Conservation (phyloP, 1,140 invertebrate species). For the Drosophila nebulosa region DNA sequence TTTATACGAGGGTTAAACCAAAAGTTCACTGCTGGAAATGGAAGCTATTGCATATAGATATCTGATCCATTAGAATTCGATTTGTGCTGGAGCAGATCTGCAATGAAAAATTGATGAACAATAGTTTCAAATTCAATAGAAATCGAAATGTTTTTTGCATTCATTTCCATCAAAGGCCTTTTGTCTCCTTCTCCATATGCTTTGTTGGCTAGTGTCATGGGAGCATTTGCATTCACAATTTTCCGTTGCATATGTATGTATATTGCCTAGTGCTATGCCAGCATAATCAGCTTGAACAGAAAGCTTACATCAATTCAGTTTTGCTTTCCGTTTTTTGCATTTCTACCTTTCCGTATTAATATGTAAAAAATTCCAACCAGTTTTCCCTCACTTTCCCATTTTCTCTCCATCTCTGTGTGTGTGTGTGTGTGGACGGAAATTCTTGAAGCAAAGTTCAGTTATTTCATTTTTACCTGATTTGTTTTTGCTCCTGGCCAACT, state of each 20-base stretch:
- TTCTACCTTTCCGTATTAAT: constrained; percentile 24
- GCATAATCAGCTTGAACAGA: neutral
- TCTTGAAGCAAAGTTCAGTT: constrained; percentile 52
- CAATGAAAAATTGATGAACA: too few species aligned
- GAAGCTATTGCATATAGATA: too few species aligned
- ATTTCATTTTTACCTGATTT: constrained; percentile 48
- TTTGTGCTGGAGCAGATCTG: too few species aligned
- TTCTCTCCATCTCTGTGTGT: neutral
- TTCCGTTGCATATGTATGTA: neutral
- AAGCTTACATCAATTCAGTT: neutral
- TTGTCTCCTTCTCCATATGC: too few species aligned
- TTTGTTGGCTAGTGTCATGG: too few species aligned
- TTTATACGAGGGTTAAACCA: neutral
- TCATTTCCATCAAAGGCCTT: too few species aligned
- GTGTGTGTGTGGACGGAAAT: constrained; percentile 35
- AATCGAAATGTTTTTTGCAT: too few species aligned
- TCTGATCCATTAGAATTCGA: too few species aligned
- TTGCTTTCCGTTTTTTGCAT: constrained; percentile 15
- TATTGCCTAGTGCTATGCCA: neutral
- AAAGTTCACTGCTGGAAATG: neutral
- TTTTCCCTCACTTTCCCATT: neutral
- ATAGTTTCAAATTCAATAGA: too few species aligned
- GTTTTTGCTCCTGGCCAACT: constrained; percentile 22
- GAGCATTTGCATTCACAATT: neutral
- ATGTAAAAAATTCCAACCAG: constrained; percentile 24